Base-by-base conservation (phyloP, 1,140 invertebrate species). In the Lasaia peninsularis region DNA sequence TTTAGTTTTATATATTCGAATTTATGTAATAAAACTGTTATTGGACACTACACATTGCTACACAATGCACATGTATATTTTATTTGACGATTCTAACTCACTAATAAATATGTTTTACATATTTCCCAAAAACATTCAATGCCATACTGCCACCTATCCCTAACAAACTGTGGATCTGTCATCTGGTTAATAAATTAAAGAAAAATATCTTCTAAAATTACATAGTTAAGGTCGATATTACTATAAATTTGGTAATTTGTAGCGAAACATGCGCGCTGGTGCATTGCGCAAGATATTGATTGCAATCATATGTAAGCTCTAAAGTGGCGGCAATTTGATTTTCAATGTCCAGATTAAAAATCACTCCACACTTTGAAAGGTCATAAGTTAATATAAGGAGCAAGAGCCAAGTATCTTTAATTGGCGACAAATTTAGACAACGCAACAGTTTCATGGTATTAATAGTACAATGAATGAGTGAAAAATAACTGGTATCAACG, bases 241-340 rank as follows among this genome's bases (percentile, higher is more conserved):
- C 6, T 40, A 12, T 55, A 55, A 28, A 14, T 10, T 11, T 16
- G 14, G 8, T 1, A 28, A 12, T 33, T 57, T 44, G 56, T 71
- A 71, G 69, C 63, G 72, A 80, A 85, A 83, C 78, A 80, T 88
- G 85, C 85, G 85, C 79, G 75, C 67, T 85, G 77, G 71, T 84
- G 77, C 73, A 85, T 78, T 86, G 85, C 85, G 82, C 85, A 88
- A 59, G 65, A 78, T 88, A 88, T 88, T 80, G 81, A 86, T 88
- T 88, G 67, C 73, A 79, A 83, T 80, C 77, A 84, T 78, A 81
- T 84, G 79, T 80, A 74, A 69, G 71, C 68, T 71, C 53, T 71
- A 64, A 78, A 79, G 53, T 83, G 80, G 85, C 84, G 84, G 82
- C 73, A 86, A 84, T 75, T 82, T 74, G 32, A 55, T 55, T 55